phyloP scores from a whole-genome alignment of 2,797 vertebrate species.

The Crocodylus rhombifer region DNA sequence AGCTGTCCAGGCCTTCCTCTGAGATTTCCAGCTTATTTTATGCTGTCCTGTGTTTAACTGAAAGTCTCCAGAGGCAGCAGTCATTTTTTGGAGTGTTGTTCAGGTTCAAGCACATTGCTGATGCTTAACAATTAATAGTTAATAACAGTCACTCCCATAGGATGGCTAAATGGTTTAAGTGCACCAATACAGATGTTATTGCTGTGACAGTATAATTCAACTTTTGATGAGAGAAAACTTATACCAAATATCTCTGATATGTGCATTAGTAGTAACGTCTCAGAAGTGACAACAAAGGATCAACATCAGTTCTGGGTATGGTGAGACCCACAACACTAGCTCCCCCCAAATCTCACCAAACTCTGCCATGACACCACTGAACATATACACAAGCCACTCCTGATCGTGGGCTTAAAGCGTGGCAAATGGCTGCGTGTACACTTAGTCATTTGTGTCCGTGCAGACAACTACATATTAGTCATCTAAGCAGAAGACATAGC shows the following conservation, averaged over 20 bases:
- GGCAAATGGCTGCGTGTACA: too few relatives aligned
- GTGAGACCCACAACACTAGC: background rate
- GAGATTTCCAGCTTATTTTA: background rate
- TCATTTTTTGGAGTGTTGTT: slow-evolving; percentile 4
- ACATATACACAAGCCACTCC: too few relatives aligned
- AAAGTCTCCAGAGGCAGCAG: background rate
- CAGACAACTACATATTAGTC: background rate
- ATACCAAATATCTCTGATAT: background rate
- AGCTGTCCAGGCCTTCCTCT: rapidly evolving
- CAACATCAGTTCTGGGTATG: background rate
- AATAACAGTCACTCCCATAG: background rate
- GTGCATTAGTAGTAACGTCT: too few relatives aligned
- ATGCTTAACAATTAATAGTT: background rate
- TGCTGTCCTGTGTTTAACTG: background rate
- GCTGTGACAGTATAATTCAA: background rate
- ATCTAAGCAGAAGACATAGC: too few relatives aligned
- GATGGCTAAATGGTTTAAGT: slow-evolving; percentile 5
- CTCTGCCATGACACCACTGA: too few relatives aligned
- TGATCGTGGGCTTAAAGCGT: too few relatives aligned
- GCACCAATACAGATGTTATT: background rate
- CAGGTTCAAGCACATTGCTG: background rate
- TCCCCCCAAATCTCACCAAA: too few relatives aligned
- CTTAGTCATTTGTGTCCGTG: background rate
- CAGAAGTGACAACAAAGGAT: background rate
- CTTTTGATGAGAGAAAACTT: background rate